These are phyloP conservation scores for Cariama cristata DNA, from an alignment of 2,113 vertebrate genomes.

Conservation along the genomic window DNA sequence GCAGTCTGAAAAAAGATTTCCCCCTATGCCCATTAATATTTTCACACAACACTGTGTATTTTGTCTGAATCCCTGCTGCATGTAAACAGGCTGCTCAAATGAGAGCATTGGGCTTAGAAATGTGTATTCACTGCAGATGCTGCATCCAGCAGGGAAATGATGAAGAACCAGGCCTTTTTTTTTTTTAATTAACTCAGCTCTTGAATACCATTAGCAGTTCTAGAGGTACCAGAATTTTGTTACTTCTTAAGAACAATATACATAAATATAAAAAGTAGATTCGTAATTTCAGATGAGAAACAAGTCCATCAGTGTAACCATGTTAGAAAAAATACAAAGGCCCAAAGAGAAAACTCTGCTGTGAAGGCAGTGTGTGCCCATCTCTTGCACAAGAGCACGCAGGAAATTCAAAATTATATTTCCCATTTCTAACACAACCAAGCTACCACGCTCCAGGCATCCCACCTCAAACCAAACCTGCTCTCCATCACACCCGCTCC, in stretches of 20 bases:
- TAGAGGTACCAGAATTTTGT: neutral
- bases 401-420: neutral
- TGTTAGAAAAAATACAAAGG: neutral
- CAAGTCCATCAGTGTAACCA: neutral
- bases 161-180: neutral
- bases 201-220: slow-evolving; percentile 12
- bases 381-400: accelerated
- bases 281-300: neutral
- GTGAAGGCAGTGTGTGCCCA: neutral
- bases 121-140: slow-evolving; percentile 1
- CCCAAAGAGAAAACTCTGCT: neutral
- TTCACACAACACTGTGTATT: neutral
- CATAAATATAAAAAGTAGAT: neutral
- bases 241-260: neutral
- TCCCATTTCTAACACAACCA: neutral
- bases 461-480: neutral
- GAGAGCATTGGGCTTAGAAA: neutral
- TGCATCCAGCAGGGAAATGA: neutral
- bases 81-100: neutral
- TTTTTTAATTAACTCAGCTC: slow-evolving; percentile 24
- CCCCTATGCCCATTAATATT: neutral
- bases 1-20: neutral
- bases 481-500: neutral
- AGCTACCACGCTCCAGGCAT: accelerated
- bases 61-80: slow-evolving; percentile 18